Evolutionary conservation across 2,113 vertebrate genomes (phyloP), one percentile per base, ranked within the genome.

Genomic region (Pelusios castaneus): DNA sequence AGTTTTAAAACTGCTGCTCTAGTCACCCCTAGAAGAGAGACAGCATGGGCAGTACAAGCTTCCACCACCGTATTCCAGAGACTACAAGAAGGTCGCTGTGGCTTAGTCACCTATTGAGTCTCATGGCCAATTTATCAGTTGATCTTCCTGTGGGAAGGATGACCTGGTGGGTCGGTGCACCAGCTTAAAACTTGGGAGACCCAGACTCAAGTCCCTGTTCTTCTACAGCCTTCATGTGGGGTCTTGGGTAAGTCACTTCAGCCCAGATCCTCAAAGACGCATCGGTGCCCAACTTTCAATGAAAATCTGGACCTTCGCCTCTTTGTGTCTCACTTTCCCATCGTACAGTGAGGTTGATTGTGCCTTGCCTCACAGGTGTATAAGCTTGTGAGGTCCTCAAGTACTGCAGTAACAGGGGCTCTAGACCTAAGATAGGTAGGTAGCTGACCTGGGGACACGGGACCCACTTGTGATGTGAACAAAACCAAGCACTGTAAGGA

Each of bases 51-150:
- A 58, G 52, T 47, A 17, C 52, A 60, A 85, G 80, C 45, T 34
- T 75, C 7, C 24, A 12, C 54, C 6, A 4, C 29, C 55, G 52
- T n/a, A 58, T 86, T 24, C 49, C 85, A 86, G 34, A 84, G 58
- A 19, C 2, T 55, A 6, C 55, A 2, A 12, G 29, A 31, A 16
- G 14, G 58, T 63, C 13, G 31, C 58, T 16, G 31, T 12, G 13
- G n/a, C 34, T n/a, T 70, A 19, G 8, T 22, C 8, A 70, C 8
- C 34, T 17, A 21, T 70, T 9, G 34, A 56, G 1, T 41, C 41
- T 45, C 9, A 12, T 0, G 0, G 19, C 38, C 60, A 75, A 63
- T 76, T 76, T 56, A 34, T 3, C 45, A 34, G n/a, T 41, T 82
- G 86, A 43, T 38, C 0, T 9, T 21, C 21, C 3, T 4, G 24